These are phyloP conservation scores for Exephanes ischioxanthus DNA, from an alignment of 2,888 invertebrate species.

Conservation along the genomic window DNA sequence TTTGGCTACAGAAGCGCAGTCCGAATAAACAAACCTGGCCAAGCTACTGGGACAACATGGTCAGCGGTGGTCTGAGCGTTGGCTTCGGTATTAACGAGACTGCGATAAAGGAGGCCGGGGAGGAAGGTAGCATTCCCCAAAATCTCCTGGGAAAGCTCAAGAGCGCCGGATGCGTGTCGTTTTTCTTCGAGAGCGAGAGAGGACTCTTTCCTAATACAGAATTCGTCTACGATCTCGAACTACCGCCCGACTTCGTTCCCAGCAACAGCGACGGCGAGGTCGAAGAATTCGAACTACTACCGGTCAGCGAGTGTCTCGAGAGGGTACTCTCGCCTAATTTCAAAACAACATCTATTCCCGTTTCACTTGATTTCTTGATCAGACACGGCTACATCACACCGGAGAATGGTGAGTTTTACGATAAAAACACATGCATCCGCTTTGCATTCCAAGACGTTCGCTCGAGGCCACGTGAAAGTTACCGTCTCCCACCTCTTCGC, in stretches of 20 bases:
- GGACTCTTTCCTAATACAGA: constrained; percentile 98
- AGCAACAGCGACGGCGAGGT: constrained; percentile 98
- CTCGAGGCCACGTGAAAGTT: constrained; percentile 24
- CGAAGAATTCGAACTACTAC: constrained; percentile 94
- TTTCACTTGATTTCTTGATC: constrained; percentile 96
- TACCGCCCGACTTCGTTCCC: constrained; percentile 96
- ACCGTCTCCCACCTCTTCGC: constrained; percentile 1
- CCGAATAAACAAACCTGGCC: constrained; percentile 98
- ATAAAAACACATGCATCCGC: background rate
- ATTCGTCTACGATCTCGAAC: constrained; percentile 96
- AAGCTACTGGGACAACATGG: constrained; percentile 98
- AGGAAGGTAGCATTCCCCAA: constrained; percentile 96
- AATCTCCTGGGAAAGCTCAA: constrained; percentile 91
- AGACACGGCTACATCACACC: constrained; percentile 95
- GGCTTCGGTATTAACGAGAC: constrained; percentile 96
- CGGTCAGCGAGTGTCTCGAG: constrained; percentile 93
- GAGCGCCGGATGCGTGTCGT: constrained; percentile 94
- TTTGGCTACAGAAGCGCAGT: constrained; percentile 97
- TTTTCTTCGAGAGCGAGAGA: constrained; percentile 96
- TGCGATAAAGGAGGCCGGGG: constrained; percentile 96
- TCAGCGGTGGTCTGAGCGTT: constrained; percentile 96
- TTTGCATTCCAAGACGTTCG: background rate
- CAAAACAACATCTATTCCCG: constrained; percentile 97
- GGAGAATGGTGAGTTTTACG: constrained; percentile 90
- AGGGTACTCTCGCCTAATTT: constrained; percentile 93